These are phyloP conservation scores for Caenorhabditis sp. DNA, from an alignment of 2,888 invertebrate species.

Conservation along the genomic window DNA sequence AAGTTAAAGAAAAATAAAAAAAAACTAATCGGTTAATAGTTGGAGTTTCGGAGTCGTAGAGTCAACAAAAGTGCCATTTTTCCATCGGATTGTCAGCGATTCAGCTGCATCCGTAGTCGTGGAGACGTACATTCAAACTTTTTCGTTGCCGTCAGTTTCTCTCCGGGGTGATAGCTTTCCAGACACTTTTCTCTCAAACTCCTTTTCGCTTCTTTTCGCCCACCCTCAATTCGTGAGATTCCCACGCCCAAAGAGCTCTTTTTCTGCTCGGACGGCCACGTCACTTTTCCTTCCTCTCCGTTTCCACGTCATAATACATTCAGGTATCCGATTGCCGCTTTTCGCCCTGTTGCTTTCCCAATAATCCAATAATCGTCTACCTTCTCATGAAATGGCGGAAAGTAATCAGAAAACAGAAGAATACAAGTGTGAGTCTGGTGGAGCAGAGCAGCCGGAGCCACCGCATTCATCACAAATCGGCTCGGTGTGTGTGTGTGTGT, in stretches of 20 bases:
- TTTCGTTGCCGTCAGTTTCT: too few relatives aligned
- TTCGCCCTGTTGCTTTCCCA: not conserved
- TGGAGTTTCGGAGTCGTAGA: too few relatives aligned
- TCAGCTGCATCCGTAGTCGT: too few relatives aligned
- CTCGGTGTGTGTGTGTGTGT: not conserved
- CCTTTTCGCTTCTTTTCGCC: not conserved
- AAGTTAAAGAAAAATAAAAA: too few relatives aligned
- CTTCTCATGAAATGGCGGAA: too few relatives aligned
- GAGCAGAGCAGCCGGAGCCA: not conserved
- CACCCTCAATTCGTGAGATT: constrained; percentile 8
- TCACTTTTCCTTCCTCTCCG: not conserved
- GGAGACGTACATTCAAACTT: too few relatives aligned
- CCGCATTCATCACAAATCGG: not conserved
- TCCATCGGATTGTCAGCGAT: too few relatives aligned
- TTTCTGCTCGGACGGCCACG: not conserved
- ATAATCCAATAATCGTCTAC: not conserved
- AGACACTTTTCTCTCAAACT: too few relatives aligned
- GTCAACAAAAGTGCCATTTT: too few relatives aligned
- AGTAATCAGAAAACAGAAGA: not conserved
- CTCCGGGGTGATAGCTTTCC: too few relatives aligned
- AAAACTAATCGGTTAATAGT: too few relatives aligned
- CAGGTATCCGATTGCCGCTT: constrained; percentile 1
- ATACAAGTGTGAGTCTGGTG: too few relatives aligned
- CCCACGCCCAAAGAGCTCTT: not conserved
- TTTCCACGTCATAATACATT: not conserved